These are phyloP conservation scores for Drosophila limbata DNA, from an alignment of 2,888 invertebrate species.

Conservation along the genomic window DNA sequence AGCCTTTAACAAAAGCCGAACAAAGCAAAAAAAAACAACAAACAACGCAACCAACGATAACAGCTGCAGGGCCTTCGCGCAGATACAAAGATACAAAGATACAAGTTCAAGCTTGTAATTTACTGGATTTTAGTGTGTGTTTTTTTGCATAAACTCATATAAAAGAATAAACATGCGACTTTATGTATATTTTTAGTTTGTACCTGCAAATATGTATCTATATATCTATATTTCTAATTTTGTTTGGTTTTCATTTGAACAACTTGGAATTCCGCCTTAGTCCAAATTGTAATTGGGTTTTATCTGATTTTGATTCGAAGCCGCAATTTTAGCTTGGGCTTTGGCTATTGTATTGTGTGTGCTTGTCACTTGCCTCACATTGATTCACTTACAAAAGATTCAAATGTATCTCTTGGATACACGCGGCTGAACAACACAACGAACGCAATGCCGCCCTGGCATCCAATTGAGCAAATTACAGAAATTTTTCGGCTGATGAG, in stretches of 20 bases:
- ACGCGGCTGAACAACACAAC: slow-evolving; percentile 24
- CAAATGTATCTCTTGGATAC: slow-evolving; percentile 75
- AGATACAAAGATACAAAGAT: slow-evolving; percentile 43
- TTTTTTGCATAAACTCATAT: background rate
- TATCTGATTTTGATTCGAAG: slow-evolving; percentile 58
- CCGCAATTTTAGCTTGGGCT: background rate
- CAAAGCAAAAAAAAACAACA: slow-evolving; percentile 11
- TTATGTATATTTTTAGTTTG: slow-evolving; percentile 5
- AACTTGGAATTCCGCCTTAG: slow-evolving; percentile 21
- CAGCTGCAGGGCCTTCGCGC: slow-evolving; percentile 56
- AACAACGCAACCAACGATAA: slow-evolving; percentile 31
- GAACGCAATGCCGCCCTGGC: slow-evolving; percentile 50
- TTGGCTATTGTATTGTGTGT: slow-evolving; percentile 22
- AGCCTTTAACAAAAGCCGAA: slow-evolving; percentile 13
- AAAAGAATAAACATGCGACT: background rate
- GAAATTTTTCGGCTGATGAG: slow-evolving; percentile 73
- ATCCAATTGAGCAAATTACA: slow-evolving; percentile 81
- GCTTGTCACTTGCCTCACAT: slow-evolving; percentile 24
- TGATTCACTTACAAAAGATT: slow-evolving; percentile 58
- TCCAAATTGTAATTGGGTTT: slow-evolving; percentile 53
- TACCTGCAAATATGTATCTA: slow-evolving; percentile 7
- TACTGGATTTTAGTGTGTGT: background rate
- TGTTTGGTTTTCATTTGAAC: slow-evolving; percentile 1
- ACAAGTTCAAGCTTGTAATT: slow-evolving; percentile 43
- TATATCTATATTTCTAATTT: background rate